phyloP scores from a whole-genome alignment of 2,888 invertebrate genomes.

The Meteorus cinctellus region DNA sequence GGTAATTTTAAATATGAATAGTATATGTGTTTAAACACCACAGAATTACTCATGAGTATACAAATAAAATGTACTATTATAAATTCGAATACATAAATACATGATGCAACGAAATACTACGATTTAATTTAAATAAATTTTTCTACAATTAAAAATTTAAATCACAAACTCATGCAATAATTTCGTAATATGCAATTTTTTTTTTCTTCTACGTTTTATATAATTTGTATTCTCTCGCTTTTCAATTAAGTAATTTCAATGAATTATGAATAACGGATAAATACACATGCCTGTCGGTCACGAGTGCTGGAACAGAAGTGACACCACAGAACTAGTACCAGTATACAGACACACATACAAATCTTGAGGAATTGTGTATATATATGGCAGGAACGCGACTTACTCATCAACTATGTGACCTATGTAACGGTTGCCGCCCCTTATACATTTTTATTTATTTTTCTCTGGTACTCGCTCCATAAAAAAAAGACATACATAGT shows the following conservation, averaged over 20 bases:
- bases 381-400: conserved; percentile 15
- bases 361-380: neutral
- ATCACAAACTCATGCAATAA: neutral
- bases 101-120: neutral
- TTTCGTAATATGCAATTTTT: neutral
- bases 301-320: no score
- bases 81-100: neutral
- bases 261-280: neutral
- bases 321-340: no score
- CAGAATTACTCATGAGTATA: neutral
- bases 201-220: neutral
- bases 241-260: neutral
- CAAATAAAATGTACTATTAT: neutral
- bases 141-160: neutral
- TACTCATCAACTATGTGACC: conserved; percentile 42
- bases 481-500: no score
- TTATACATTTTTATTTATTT: conserved; percentile 19
- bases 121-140: conserved; percentile 3
- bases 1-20: neutral
- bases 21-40: neutral
- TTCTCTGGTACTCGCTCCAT: neutral
- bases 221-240: neutral
- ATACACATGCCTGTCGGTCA: neutral
- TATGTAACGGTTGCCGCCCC: conserved; percentile 48
- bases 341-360: neutral